A percentile compares a stretch with the other conserved stretches of the same genome.
Conservation (phyloP, 2,888 invertebrate species). For the Eugnorisma glareosa region DNA sequence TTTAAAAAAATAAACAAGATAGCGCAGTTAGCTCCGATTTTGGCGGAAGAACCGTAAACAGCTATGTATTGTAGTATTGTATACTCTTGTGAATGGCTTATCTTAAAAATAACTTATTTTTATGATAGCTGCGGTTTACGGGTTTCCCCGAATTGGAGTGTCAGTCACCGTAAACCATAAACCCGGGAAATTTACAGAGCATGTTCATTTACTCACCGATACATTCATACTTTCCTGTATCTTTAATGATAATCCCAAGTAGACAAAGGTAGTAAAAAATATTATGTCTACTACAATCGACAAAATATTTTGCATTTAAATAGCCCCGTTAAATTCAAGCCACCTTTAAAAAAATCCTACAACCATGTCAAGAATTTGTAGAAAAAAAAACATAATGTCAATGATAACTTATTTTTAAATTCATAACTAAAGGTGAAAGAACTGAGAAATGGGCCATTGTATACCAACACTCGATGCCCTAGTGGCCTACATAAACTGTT, state of each 20-base stretch:
- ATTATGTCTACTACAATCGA: neutral
- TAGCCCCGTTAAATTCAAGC: neutral
- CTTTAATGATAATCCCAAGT: neutral
- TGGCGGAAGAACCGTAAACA: neutral
- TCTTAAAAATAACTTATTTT: neutral
- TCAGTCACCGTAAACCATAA: neutral
- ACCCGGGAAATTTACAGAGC: neutral
- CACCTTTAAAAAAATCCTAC: neutral
- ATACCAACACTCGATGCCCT: conserved; percentile 31
- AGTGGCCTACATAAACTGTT: conserved; percentile 44
- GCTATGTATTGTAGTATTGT: neutral
- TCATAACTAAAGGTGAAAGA: conserved; percentile 23
- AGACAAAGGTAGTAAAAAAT: no score
- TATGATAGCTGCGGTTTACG: neutral
- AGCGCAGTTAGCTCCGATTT: neutral
- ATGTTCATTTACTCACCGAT: neutral
- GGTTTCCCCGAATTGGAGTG: neutral
- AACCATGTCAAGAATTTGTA: conserved; percentile 2
- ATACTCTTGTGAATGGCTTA: neutral
- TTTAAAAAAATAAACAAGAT: neutral
- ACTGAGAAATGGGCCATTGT: conserved; percentile 33
- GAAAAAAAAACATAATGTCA: conserved; percentile 33
- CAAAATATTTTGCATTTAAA: neutral
- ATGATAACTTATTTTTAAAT: conserved; percentile 38
- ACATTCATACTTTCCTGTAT: neutral